Percentiles rank a stretch among this genome's conserved stretches.
Evolutionary conservation across 2,113 vertebrate genomes (phyloP).

Genomic region (Benthochromis sp.): DNA sequence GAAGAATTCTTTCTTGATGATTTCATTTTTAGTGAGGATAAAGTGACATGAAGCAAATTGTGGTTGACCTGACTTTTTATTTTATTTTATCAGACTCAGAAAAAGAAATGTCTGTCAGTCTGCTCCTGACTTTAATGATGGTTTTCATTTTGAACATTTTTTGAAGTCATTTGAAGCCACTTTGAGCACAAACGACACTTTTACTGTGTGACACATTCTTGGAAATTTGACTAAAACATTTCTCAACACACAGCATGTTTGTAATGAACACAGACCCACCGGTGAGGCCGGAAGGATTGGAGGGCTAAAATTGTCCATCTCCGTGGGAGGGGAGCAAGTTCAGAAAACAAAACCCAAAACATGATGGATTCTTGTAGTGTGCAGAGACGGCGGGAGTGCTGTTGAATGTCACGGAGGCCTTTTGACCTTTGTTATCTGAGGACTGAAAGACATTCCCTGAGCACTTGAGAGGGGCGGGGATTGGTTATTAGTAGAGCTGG

Average conservation of each 20-base stretch:
- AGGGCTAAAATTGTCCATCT: not conserved
- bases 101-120: not conserved
- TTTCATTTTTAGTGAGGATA: not conserved
- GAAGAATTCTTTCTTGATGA: not conserved
- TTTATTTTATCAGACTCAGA: accelerated
- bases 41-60: not conserved
- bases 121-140: not conserved
- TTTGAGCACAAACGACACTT: accelerated
- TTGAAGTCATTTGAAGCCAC: not conserved
- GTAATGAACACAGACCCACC: not conserved
- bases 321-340: not conserved
- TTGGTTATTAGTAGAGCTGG: too few species aligned
- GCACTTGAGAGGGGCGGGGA: accelerated
- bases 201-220: not conserved
- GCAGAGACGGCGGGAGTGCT: not conserved
- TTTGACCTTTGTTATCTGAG: not conserved
- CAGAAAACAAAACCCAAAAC: not conserved
- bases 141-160: not conserved
- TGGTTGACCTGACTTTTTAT: not conserved
- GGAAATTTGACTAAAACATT: not conserved
- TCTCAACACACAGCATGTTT: not conserved
- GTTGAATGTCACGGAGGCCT: not conserved
- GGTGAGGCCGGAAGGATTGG: not conserved
- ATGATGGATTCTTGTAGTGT: not conserved
- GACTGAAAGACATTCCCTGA: not conserved